A percentile compares a stretch with the other conserved stretches of the same genome.
Conservation (phyloP, 2,113 vertebrate species). For the Thinocorus orbignyianus region DNA sequence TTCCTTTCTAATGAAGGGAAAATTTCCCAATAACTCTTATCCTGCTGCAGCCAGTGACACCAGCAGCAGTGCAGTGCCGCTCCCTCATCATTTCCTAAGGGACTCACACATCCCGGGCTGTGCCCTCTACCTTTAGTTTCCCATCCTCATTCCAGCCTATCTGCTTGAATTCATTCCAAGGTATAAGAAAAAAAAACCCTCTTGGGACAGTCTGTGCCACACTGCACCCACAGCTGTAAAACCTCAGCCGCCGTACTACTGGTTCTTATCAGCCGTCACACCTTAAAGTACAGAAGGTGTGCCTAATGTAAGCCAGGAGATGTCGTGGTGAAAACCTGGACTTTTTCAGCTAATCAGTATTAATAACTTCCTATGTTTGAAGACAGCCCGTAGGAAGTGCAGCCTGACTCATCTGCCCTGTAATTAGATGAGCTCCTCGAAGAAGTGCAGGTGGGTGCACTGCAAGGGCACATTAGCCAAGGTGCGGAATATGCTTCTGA, state of each 20-base stretch:
- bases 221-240: not conserved
- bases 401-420: slow-evolving; percentile 45
- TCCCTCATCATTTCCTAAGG: not conserved
- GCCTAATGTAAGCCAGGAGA: slow-evolving; percentile 65
- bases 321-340: slow-evolving; percentile 40
- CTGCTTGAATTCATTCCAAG: not conserved
- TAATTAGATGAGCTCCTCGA: slow-evolving; percentile 59
- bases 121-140: not conserved
- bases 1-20: not conserved
- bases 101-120: not conserved
- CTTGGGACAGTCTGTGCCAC: not conserved
- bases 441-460: slow-evolving; percentile 64
- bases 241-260: not conserved
- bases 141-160: not conserved
- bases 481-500: slow-evolving; percentile 22
- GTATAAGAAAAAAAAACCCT: not conserved
- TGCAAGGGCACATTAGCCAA: not conserved
- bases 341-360: slow-evolving; percentile 43
- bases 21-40: slow-evolving; percentile 6
- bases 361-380: slow-evolving; percentile 68
- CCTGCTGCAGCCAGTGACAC: not conserved
- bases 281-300: slow-evolving; percentile 40
- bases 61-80: rapidly evolving
- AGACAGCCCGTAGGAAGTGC: slow-evolving; percentile 65
- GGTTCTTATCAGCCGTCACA: slow-evolving; percentile 62